Conservation (phyloP, 1,140 invertebrate genomes). For the Heliothis virescens region DNA sequence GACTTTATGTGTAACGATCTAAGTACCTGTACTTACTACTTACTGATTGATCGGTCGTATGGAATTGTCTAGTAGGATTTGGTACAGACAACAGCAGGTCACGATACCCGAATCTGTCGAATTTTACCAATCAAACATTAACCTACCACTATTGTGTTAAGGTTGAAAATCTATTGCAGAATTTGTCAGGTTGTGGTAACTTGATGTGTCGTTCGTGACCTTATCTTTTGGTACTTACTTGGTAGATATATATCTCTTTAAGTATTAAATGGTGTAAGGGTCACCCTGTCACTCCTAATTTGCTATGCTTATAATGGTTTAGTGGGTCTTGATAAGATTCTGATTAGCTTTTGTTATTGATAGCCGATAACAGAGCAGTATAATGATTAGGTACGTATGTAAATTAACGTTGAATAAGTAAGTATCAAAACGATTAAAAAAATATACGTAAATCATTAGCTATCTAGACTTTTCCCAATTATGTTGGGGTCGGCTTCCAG, state of each 20-base stretch:
- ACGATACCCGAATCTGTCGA: too few species aligned
- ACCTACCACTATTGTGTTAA: too few species aligned
- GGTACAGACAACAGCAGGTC: neutral
- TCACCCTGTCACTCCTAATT: constrained; percentile 8
- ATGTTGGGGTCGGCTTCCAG: too few species aligned
- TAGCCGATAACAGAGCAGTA: neutral
- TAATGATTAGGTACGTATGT: too few species aligned
- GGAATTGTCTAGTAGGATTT: constrained; percentile 21
- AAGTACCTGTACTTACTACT: neutral
- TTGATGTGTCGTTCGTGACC: neutral
- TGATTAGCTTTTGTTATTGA: neutral
- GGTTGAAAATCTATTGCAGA: too few species aligned
- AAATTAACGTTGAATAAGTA: too few species aligned
- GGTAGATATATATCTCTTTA: constrained; percentile 15
- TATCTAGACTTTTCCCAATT: too few species aligned
- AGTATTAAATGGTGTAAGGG: constrained; percentile 18
- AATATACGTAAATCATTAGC: too few species aligned
- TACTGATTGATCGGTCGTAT: constrained; percentile 43
- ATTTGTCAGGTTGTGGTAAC: too few species aligned
- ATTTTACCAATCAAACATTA: too few species aligned
- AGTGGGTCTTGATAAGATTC: constrained; percentile 6
- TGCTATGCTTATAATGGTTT: neutral
- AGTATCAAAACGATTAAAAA: too few species aligned
- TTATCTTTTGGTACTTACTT: neutral
- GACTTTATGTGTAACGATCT: constrained; percentile 50